Percentiles rank a stretch among this genome's conserved stretches.
These are phyloP conservation scores for Brachirus orientalis DNA, from an alignment of 2,113 vertebrate genomes.

Conservation along the genomic window DNA sequence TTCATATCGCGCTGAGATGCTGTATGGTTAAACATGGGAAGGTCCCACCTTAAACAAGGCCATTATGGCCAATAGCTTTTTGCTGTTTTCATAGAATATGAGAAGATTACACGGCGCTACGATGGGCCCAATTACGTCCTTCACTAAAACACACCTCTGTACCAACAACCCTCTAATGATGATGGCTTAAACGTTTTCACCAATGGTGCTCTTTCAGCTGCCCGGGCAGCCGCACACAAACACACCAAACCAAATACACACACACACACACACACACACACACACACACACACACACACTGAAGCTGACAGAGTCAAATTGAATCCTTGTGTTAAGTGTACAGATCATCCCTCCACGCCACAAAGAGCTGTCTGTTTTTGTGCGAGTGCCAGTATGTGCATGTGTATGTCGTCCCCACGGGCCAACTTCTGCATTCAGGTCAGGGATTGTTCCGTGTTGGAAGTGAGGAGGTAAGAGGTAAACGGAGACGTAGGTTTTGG, in stretches of 20 bases:
- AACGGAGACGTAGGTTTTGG: no score
- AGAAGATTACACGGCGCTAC: slow-evolving; percentile 82
- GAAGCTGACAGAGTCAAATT: slow-evolving; percentile 80
- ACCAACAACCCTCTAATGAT: slow-evolving; percentile 88
- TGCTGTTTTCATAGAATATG: slow-evolving; percentile 79
- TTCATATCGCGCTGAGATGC: slow-evolving; percentile 38
- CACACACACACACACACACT: slow-evolving; percentile 50
- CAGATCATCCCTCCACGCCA: slow-evolving; percentile 80
- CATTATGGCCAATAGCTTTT: slow-evolving; percentile 73
- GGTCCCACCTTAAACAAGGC: slow-evolving; percentile 71
- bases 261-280: slow-evolving; percentile 11
- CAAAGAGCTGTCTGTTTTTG: slow-evolving; percentile 85
- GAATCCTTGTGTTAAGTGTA: slow-evolving; percentile 83
- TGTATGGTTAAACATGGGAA: slow-evolving; percentile 66
- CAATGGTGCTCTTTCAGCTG: slow-evolving; percentile 85
- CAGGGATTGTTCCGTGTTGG: slow-evolving; percentile 80
- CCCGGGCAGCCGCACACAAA: slow-evolving; percentile 54
- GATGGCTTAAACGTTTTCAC: slow-evolving; percentile 90
- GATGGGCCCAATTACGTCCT: slow-evolving; percentile 88
- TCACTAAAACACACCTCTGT: slow-evolving; percentile 88
- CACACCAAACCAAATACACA: slow-evolving; percentile 43
- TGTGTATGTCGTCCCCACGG: slow-evolving; percentile 63
- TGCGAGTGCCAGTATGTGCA: no score
- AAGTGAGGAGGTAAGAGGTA: slow-evolving; percentile 67
- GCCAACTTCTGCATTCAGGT: slow-evolving; percentile 83